Percentiles rank a stretch among this genome's conserved stretches.
Conservation (phyloP, 2,797 vertebrate species). For the Trachops cirrhosus region DNA sequence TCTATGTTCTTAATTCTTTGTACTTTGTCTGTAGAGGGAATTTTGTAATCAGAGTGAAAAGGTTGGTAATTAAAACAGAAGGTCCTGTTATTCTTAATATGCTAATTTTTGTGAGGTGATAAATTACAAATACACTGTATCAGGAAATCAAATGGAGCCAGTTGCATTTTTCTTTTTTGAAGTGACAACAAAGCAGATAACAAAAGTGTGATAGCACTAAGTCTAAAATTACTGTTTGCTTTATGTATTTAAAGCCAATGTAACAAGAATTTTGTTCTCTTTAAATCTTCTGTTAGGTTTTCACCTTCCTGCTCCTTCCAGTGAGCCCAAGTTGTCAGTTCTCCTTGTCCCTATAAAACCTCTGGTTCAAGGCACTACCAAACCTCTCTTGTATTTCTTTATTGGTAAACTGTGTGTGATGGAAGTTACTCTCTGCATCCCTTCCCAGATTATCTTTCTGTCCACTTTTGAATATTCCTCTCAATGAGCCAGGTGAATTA, state of each 20-base stretch:
- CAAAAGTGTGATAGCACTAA: background rate
- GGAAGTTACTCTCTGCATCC: background rate
- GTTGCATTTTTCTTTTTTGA: background rate
- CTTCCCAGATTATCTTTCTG: background rate
- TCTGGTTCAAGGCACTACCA: background rate
- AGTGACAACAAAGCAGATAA: background rate
- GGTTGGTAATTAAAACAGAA: conserved; percentile 6
- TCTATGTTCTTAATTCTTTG: background rate
- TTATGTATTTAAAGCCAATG: background rate
- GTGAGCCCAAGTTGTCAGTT: background rate
- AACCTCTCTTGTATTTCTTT: background rate
- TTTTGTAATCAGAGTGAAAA: background rate
- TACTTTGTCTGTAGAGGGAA: conserved; percentile 9
- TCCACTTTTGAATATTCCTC: background rate
- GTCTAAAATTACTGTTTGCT: background rate
- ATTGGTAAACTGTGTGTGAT: background rate
- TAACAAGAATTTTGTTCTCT: background rate
- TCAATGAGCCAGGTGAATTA: background rate
- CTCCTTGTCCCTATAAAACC: background rate
- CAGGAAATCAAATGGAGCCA: background rate
- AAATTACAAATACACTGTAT: background rate
- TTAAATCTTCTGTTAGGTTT: background rate
- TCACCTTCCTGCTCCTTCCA: background rate
- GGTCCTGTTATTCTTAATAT: background rate
- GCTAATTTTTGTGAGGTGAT: background rate